Evolutionary conservation across 2,888 invertebrate species (phyloP).

Genomic region (Leptogaster cylindrica): DNA sequence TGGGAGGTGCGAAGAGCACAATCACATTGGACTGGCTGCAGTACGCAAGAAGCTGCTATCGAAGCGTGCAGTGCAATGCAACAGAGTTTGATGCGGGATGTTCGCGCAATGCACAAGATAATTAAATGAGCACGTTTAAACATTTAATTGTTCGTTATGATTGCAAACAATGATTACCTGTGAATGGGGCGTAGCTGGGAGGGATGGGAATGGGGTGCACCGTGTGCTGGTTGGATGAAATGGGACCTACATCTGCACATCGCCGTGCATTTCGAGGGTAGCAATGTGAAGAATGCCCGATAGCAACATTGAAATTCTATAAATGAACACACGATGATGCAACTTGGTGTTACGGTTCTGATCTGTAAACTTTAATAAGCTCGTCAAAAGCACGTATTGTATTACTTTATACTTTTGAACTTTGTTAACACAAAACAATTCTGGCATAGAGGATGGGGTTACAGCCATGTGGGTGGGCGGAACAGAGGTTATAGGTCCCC

Average conservation of each 20-base stretch:
- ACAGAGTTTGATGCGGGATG: not conserved
- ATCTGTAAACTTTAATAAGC: constrained; percentile 29
- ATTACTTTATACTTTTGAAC: constrained; percentile 22
- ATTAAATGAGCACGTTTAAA: constrained; percentile 44
- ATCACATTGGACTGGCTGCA: too few species aligned
- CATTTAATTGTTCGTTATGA: constrained; percentile 44
- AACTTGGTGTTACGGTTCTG: too few species aligned
- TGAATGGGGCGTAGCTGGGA: not conserved
- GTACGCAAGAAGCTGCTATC: too few species aligned
- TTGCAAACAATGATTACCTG: constrained; percentile 39
- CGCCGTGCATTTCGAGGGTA: not conserved
- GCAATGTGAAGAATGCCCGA: not conserved
- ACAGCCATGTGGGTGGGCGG: not conserved
- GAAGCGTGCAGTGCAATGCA: too few species aligned
- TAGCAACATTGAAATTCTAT: not conserved
- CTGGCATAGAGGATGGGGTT: too few species aligned
- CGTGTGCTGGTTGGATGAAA: not conserved
- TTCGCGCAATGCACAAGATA: constrained; percentile 31
- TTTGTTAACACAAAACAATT: constrained; percentile 10
- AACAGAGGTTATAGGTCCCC: not conserved
- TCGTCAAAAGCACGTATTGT: constrained; percentile 28
- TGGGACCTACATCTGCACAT: not conserved
- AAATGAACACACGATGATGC: not conserved
- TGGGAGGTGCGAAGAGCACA: too few species aligned
- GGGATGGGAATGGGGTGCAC: not conserved